These are phyloP conservation scores for Salminus brasiliensis DNA, from an alignment of 2,113 vertebrate species.

Conservation along the genomic window DNA sequence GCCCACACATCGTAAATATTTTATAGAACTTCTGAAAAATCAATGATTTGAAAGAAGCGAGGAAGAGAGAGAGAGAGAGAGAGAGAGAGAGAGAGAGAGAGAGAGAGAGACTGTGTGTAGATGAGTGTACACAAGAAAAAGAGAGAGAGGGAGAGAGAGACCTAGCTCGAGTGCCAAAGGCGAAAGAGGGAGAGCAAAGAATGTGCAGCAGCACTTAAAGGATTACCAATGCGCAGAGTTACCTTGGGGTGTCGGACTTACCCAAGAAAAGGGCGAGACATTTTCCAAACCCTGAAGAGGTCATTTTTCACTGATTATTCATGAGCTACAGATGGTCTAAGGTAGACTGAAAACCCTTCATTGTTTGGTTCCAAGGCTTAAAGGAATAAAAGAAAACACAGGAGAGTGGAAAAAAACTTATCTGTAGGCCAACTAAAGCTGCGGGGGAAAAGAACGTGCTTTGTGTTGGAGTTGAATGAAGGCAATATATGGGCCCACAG, in stretches of 20 bases:
- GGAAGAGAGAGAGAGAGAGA: slow-evolving; percentile 49
- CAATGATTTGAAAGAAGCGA: slow-evolving; percentile 69
- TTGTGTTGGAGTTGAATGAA: not conserved
- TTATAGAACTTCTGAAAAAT: slow-evolving; percentile 72
- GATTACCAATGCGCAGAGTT: slow-evolving; percentile 39
- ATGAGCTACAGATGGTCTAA: slow-evolving; percentile 41
- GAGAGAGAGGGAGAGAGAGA: slow-evolving; percentile 32
- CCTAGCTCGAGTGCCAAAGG: slow-evolving; percentile 37
- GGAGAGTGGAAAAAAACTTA: not conserved
- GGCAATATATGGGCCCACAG: not conserved
- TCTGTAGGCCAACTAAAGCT: not conserved
- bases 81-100: slow-evolving; percentile 45
- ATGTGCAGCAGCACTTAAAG: slow-evolving; percentile 34
- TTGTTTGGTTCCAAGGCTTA: slow-evolving; percentile 8
- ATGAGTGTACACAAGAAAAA: slow-evolving; percentile 24
- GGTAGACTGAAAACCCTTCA: not conserved
- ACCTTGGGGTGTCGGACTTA: slow-evolving; percentile 46
- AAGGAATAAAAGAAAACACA: slow-evolving; percentile 14
- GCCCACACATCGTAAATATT: slow-evolving; percentile 77
- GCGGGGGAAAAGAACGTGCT: not conserved
- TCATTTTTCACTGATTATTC: slow-evolving; percentile 47
- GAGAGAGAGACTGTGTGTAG: slow-evolving; percentile 20
- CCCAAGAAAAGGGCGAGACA: slow-evolving; percentile 44
- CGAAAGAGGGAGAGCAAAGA: slow-evolving; percentile 40
- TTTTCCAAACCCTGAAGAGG: slow-evolving; percentile 37